phyloP scores from a whole-genome alignment of 2,113 vertebrate genomes.

The Muscicapa adusta region DNA sequence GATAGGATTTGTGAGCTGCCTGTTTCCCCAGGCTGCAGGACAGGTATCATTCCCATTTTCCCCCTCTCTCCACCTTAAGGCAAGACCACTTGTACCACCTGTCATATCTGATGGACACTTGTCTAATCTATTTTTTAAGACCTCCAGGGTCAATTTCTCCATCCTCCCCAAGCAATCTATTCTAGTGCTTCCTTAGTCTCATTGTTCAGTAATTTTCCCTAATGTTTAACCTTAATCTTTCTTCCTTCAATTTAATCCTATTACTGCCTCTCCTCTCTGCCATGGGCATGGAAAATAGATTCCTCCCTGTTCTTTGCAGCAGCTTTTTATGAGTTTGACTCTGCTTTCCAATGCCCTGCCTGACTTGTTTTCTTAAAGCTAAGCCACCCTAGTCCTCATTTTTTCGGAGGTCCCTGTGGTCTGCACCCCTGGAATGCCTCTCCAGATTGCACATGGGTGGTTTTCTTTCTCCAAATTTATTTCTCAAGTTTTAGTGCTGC shows the following conservation, averaged over 20 bases:
- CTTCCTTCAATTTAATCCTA: constrained; percentile 47
- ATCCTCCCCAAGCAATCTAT: constrained; percentile 12
- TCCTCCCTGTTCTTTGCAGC: background rate
- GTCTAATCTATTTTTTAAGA: constrained; percentile 4
- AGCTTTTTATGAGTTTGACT: background rate
- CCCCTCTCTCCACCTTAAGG: background rate
- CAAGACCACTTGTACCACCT: background rate
- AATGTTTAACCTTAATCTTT: constrained; percentile 59
- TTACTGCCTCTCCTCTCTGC: constrained; percentile 39
- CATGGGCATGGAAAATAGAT: constrained; percentile 37
- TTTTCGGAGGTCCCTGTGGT: background rate
- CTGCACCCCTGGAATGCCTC: background rate
- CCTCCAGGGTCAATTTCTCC: background rate
- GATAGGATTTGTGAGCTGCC: background rate
- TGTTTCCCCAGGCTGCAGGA: background rate
- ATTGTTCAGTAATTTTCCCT: constrained; percentile 48
- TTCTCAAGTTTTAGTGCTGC: background rate
- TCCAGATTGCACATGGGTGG: background rate
- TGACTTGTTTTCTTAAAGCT: background rate
- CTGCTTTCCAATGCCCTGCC: background rate
- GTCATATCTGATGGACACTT: background rate
- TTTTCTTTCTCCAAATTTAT: background rate
- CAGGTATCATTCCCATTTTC: background rate
- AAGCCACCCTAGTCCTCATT: background rate
- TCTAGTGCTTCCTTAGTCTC: constrained; percentile 33